These are phyloP conservation scores for Trachelus troglodyta DNA, from an alignment of 2,888 invertebrate species.

Conservation along the genomic window DNA sequence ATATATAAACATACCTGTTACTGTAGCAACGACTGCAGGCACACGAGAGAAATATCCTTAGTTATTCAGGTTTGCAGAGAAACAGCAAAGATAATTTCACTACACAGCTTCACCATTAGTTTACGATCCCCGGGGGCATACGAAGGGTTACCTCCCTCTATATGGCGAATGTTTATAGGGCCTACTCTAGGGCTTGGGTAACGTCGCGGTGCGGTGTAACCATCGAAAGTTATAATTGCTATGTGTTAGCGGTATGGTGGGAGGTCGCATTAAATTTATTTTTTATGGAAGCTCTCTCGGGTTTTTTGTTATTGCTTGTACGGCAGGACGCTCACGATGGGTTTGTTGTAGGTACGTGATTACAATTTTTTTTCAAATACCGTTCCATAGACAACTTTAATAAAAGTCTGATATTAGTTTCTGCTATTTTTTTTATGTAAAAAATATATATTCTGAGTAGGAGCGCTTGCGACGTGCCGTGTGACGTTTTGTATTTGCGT, in stretches of 20 bases:
- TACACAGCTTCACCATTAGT: constrained; percentile 54
- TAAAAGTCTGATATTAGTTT: neutral
- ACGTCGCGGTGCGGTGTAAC: constrained; percentile 28
- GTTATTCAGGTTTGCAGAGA: constrained; percentile 15
- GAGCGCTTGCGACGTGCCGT: neutral
- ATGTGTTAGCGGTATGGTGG: constrained; percentile 27
- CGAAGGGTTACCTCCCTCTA: constrained; percentile 43
- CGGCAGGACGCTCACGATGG: neutral
- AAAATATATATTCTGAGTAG: neutral
- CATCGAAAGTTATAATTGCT: constrained; percentile 53
- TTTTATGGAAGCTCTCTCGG: constrained; percentile 1
- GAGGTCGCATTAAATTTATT: constrained; percentile 16
- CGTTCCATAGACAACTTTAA: neutral
- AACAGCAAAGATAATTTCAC: constrained; percentile 43
- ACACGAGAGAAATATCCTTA: constrained; percentile 1
- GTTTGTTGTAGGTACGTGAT: neutral
- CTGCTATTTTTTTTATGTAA: neutral
- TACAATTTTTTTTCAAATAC: neutral
- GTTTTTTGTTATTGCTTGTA: constrained; percentile 22
- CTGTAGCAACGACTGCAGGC: constrained; percentile 5
- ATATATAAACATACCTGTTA: neutral
- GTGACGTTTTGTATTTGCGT: neutral
- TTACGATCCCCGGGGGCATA: constrained; percentile 56
- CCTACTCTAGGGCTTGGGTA: constrained; percentile 39
- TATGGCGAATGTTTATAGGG: constrained; percentile 41